Base-by-base conservation (phyloP, 2,113 vertebrate genomes). In the Dicrurus megarhynchus region DNA sequence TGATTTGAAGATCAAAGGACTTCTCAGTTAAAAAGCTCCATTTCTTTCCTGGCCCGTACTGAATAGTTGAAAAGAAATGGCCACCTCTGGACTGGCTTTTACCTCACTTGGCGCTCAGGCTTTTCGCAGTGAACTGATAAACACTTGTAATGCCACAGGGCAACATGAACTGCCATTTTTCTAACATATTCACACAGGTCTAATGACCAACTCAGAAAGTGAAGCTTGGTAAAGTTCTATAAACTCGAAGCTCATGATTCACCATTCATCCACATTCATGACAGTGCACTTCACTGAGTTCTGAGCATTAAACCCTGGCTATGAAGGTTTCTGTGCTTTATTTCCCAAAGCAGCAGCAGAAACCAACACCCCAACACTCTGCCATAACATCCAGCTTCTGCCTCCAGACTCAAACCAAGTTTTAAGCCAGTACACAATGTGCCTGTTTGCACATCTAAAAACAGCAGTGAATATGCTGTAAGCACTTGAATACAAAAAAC, bases 1-100 rank as follows among this genome's bases (percentile, higher is more conserved):
- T 42, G 16, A 53, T 91, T 50, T 89, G 70, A 89, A 91, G 80
- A 96, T 85, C 84, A 94, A 95, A 78, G 41, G 27, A 86, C 35
- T 92, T 90, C 77, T 69, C 56, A 84, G 60, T 63, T 80, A 39
- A 76, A 80, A 87, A 79, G 18, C 13, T 87, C 42, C 7, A 7
- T 60, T 95, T 79, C 60, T 89, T 86, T 94, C 88, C 91, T 93
- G 90, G 87, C 57, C 18, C 23, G 28, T 16, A 64, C 16, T 76
- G 44, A 95, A 92, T 33, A 92, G 56, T 0, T 92, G 74, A 84
- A 93, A 95, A 94, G 59, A 75, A 90, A 42, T 1, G 7, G 16
- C 33, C 74, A 85, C 37, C 47, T 65, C 87, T 88, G 87, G 75
- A 87, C 65, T 26, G 37, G 68, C 24, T 56, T 70, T 84, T 35